Percentiles rank a stretch among this genome's conserved stretches.
Conservation (phyloP, 2,888 invertebrate genomes). For the Amphipyra tragopoginis region DNA sequence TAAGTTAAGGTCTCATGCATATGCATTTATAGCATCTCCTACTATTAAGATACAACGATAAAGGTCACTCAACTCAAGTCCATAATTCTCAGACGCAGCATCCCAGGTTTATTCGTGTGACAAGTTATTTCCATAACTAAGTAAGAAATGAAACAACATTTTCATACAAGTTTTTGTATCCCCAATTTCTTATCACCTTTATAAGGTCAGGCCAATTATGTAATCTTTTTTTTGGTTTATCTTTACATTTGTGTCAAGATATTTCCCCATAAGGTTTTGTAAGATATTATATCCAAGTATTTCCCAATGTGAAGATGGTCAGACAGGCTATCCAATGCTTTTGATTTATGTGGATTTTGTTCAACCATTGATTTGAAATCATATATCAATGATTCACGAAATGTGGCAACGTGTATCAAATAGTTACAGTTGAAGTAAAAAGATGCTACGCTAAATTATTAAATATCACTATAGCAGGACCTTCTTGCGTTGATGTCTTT, state of each 20-base stretch:
- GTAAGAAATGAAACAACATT: constrained; percentile 16
- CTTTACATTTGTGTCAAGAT: constrained; percentile 40
- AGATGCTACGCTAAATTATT: too few species aligned
- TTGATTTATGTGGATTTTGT: constrained; percentile 26
- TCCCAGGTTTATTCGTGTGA: constrained; percentile 1
- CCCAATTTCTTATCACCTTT: constrained; percentile 29
- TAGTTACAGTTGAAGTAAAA: too few species aligned
- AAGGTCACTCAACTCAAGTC: constrained; percentile 41
- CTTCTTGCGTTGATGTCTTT: constrained; percentile 56
- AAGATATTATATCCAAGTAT: constrained; percentile 37
- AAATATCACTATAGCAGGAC: not conserved
- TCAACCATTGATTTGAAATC: constrained; percentile 7
- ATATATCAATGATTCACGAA: constrained; percentile 6
- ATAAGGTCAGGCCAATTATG: constrained; percentile 35
- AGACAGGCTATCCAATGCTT: constrained; percentile 10
- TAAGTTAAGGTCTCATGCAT: constrained; percentile 10
- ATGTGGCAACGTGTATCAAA: constrained; percentile 1
- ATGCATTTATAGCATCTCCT: constrained; percentile 22
- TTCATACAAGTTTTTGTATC: constrained; percentile 27
- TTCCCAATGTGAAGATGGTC: constrained; percentile 34
- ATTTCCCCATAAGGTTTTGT: constrained; percentile 38
- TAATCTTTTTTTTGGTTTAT: constrained; percentile 41
- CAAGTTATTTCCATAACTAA: constrained; percentile 1
- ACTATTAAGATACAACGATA: constrained; percentile 16
- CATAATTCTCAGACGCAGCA: constrained; percentile 1